These are phyloP conservation scores for Limosa lapponica DNA, from an alignment of 2,797 vertebrate genomes.

Conservation along the genomic window DNA sequence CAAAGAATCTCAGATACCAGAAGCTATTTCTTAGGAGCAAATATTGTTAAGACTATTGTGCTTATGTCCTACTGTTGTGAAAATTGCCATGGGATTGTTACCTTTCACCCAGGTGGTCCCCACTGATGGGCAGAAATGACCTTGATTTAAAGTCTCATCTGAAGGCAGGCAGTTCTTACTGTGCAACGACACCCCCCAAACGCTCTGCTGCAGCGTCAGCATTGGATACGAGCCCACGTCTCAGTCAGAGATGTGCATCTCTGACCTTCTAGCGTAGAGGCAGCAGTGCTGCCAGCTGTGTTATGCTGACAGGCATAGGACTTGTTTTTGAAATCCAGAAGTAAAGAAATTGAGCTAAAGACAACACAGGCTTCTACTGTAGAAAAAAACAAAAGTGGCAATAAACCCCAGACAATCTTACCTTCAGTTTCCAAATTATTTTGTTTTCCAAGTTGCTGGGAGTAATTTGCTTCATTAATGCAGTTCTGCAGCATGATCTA, in stretches of 20 bases:
- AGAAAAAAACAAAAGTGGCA: not conserved
- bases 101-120: slow-evolving; percentile 10
- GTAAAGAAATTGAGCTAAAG: slow-evolving; percentile 29
- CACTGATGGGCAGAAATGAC: slow-evolving; percentile 18
- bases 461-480: slow-evolving; percentile 41
- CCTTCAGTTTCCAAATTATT: slow-evolving; percentile 8
- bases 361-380: not conserved
- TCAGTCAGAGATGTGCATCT: slow-evolving; percentile 37
- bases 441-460: slow-evolving; percentile 39
- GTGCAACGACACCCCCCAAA: not conserved
- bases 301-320: slow-evolving; percentile 28
- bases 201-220: slow-evolving; percentile 43
- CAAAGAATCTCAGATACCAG: not conserved
- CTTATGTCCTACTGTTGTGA: not conserved
- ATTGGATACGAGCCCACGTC: slow-evolving; percentile 34
- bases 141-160: not conserved
- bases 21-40: not conserved
- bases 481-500: not conserved
- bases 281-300: slow-evolving; percentile 59
- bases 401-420: not conserved
- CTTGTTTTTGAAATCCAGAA: slow-evolving; percentile 20
- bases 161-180: not conserved
- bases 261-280: slow-evolving; percentile 49
- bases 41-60: not conserved
- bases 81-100: not conserved